Conservation (phyloP, 2,888 invertebrate species). For the Callimorpha dominula region DNA sequence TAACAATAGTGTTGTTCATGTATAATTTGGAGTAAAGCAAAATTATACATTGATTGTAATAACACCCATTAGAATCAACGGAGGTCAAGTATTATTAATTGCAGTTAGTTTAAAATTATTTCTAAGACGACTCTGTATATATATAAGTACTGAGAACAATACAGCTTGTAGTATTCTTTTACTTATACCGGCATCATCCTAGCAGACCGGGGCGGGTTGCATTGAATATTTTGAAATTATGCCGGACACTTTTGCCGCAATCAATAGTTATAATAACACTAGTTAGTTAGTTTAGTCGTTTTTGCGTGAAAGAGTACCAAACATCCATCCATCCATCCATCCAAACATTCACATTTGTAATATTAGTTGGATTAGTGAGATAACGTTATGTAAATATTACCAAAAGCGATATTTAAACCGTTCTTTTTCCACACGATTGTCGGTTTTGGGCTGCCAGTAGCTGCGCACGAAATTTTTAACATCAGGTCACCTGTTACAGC, state of each 20-base stretch:
- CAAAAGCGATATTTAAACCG: slow-evolving; percentile 53
- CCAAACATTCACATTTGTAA: no score
- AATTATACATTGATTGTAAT: background rate
- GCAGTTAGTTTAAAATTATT: background rate
- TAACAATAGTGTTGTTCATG: background rate
- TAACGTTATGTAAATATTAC: slow-evolving; percentile 47
- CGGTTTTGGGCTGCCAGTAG: slow-evolving; percentile 64
- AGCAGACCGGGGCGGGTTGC: no score
- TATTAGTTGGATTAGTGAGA: no score
- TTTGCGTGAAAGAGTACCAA: no score
- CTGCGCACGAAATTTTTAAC: slow-evolving; percentile 59
- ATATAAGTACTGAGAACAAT: background rate
- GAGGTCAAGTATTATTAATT: no score
- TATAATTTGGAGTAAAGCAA: background rate
- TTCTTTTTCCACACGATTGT: slow-evolving; percentile 58
- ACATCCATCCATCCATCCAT: no score
- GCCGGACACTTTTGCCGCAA: no score
- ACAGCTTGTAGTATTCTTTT: background rate
- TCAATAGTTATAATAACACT: no score
- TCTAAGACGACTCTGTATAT: background rate
- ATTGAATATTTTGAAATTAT: no score
- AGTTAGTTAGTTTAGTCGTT: no score
- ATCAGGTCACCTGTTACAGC: slow-evolving; percentile 56
- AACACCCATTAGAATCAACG: no score
- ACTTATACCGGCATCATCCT: no score